These are phyloP conservation scores for Dendropsophus ebraccatus DNA, from an alignment of 2,113 vertebrate genomes.

Conservation along the genomic window DNA sequence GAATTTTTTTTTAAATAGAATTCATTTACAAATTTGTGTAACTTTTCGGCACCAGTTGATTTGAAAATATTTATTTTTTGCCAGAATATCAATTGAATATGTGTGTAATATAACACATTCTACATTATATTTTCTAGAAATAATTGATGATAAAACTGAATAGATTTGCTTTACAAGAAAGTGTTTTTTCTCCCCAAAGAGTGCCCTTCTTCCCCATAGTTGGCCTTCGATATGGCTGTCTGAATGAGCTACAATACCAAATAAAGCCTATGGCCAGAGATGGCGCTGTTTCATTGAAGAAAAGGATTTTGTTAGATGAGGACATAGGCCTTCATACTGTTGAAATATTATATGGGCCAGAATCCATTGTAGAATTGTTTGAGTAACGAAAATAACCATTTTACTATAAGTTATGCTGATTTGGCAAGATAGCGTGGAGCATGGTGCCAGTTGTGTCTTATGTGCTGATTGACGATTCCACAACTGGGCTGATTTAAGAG, in stretches of 20 bases:
- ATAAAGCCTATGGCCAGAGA: not conserved
- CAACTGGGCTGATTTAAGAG: conserved; percentile 16
- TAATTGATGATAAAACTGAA: not conserved
- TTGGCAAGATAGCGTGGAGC: not conserved
- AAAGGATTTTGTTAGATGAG: not conserved
- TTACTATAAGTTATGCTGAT: conserved; percentile 13
- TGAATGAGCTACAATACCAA: not conserved
- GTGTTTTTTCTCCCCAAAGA: not conserved
- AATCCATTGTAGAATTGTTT: not conserved
- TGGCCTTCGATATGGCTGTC: not conserved
- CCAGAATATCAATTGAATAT: not conserved
- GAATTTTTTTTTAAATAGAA: no score
- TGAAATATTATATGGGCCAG: not conserved
- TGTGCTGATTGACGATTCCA: not conserved
- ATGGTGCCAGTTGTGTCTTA: conserved; percentile 17
- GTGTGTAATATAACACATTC: not conserved
- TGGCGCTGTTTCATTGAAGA: not conserved
- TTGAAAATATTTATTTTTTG: no score
- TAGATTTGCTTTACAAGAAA: not conserved
- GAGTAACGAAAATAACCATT: conserved; percentile 8
- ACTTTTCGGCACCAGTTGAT: no score
- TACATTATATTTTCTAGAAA: not conserved
- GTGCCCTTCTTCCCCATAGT: not conserved
- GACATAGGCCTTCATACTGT: not conserved
- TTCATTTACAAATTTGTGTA: no score